phyloP scores from a whole-genome alignment of 2,113 vertebrate species.

The Odocoileus virginianus region DNA sequence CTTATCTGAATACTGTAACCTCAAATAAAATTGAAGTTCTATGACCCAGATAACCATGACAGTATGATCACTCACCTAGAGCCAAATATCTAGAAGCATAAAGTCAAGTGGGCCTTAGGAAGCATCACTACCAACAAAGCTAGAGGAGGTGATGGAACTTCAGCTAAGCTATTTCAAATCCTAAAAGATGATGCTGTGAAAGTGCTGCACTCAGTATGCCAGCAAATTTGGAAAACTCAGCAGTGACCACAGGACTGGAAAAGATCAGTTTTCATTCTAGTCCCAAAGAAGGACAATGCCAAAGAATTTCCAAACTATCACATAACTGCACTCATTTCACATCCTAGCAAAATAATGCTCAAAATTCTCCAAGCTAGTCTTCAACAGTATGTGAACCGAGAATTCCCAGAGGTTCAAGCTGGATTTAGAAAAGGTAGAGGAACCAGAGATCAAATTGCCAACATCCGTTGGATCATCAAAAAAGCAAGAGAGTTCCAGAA shows the following conservation, averaged over 20 bases:
- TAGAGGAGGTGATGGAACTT: neutral
- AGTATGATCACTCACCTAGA: neutral
- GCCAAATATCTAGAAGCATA: neutral
- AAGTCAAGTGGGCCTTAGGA: neutral
- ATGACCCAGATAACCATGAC: neutral
- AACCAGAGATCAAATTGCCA: neutral
- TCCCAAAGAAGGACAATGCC: neutral
- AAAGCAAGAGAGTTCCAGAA: neutral
- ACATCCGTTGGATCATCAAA: neutral
- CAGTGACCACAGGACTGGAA: neutral
- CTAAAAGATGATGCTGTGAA: neutral
- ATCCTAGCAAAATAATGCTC: neutral
- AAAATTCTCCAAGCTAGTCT: neutral
- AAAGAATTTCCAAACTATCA: neutral
- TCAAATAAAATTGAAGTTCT: neutral
- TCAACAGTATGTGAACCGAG: neutral
- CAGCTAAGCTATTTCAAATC: neutral
- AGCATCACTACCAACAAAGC: neutral
- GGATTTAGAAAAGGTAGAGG: neutral
- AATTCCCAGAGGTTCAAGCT: neutral
- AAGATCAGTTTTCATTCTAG: neutral
- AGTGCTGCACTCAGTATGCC: neutral
- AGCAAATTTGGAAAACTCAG: neutral
- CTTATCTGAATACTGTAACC: neutral
- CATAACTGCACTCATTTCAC: neutral